Evolutionary conservation across 2,888 invertebrate species (phyloP).

Genomic region (Chrysodeixis includens): DNA sequence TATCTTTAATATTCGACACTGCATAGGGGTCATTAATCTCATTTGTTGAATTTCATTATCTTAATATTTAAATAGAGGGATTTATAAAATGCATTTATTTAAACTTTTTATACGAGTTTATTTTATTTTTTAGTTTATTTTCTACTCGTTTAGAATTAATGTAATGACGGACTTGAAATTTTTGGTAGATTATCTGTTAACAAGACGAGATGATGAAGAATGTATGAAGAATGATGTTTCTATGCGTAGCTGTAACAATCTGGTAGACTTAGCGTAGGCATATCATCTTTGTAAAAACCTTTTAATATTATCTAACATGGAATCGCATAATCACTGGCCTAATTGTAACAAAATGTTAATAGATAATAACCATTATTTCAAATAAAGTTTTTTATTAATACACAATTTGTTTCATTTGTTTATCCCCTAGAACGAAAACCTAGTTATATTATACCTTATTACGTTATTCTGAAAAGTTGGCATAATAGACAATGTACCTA

Average conservation of each 20-base stretch:
- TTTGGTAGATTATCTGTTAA: slow-evolving; percentile 88
- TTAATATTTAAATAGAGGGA: slow-evolving; percentile 82
- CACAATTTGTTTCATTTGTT: slow-evolving; percentile 52
- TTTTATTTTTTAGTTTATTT: slow-evolving; percentile 82
- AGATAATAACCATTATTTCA: slow-evolving; percentile 89
- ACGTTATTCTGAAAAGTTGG: no score
- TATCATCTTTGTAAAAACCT: slow-evolving; percentile 85
- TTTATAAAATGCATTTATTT: slow-evolving; percentile 89
- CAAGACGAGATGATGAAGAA: slow-evolving; percentile 61
- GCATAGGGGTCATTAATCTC: slow-evolving; percentile 72
- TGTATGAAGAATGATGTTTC: slow-evolving; percentile 56
- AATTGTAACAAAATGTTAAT: slow-evolving; percentile 87
- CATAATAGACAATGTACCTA: no score
- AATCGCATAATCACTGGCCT: slow-evolving; percentile 84
- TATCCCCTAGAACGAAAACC: background rate
- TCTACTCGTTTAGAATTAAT: slow-evolving; percentile 79
- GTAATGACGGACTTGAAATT: slow-evolving; percentile 79
- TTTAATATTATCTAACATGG: slow-evolving; percentile 80
- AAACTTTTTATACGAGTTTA: slow-evolving; percentile 85
- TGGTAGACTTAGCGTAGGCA: slow-evolving; percentile 79
- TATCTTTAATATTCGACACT: slow-evolving; percentile 75
- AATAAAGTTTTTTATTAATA: slow-evolving; percentile 84
- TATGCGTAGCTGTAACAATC: slow-evolving; percentile 56
- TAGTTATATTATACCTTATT: no score
- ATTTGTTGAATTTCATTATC: slow-evolving; percentile 85